Base-by-base conservation (phyloP, 2,797 vertebrate species). In the Merluccius polli region DNA sequence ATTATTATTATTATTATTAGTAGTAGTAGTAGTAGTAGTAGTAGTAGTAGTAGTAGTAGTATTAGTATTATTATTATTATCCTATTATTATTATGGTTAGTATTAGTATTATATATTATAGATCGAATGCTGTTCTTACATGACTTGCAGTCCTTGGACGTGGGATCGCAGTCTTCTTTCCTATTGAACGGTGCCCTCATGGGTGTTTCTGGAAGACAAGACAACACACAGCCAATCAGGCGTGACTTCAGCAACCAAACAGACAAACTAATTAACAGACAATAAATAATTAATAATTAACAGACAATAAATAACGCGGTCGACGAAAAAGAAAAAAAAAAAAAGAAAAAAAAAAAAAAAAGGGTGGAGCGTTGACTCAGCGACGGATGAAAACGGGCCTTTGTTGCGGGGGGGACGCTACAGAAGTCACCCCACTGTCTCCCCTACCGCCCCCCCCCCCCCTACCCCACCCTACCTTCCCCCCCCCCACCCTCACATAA, bases 361-460 rank as follows among this genome's bases (percentile, higher is more conserved):
- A 74, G 77, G 79, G 77, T 67, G 79, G 74, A 81, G 82, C 24
- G 74, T 89, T 83, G 81, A 76, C 78, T 81, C 59, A 4, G 38
- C 76, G 65, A 78, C 63, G 84, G 84, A 88, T 87, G 90, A 90
- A 90, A 88, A 81, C 32, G 74, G 75, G 88, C 84, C 88, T 87
- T 93, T 59, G 52, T 59, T n/a, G n/a, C n/a, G n/a, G n/a, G n/a
- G 52, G 52, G 52, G 52, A 59, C 3, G 21, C 52, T 8, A 59
- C 52, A 59, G 89, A 89, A 84, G 82, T 89, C 76, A 77, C 74
- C 82, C 89, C 83, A 87, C 78, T 78, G 72, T 76, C 44, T 41
- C 77, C 84, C 82, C 82, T 84, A 83, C 79, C 83, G 82, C 76
- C 67, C 29, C 12, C 67, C 48, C 48, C 48, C 16, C 44, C 3